These are phyloP conservation scores for Oenanthe melanoleuca DNA, from an alignment of 2,113 vertebrate species.

Conservation along the genomic window DNA sequence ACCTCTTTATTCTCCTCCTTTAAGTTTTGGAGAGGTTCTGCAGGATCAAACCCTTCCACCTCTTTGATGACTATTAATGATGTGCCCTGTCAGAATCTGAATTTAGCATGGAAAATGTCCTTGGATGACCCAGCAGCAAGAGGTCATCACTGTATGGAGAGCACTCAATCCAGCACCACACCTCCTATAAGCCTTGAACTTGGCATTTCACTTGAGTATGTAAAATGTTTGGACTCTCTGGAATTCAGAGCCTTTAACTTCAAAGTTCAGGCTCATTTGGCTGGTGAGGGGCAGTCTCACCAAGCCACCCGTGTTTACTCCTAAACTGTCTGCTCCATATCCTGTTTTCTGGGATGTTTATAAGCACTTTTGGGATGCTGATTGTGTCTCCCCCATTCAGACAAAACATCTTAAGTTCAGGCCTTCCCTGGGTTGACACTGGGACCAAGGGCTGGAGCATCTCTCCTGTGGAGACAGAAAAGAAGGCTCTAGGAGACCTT, in stretches of 20 bases:
- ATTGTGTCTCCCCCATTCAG: background rate
- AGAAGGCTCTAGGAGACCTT: background rate
- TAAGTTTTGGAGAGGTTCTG: background rate
- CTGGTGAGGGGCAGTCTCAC: background rate
- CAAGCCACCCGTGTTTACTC: background rate
- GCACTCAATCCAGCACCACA: background rate
- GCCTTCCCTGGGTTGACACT: background rate
- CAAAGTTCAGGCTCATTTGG: slow-evolving; percentile 4
- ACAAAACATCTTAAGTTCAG: background rate
- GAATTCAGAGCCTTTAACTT: slow-evolving; percentile 9
- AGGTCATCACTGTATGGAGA: background rate
- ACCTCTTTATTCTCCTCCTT: background rate
- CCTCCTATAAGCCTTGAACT: background rate
- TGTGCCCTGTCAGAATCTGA: background rate
- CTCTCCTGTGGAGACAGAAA: background rate
- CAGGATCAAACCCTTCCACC: background rate
- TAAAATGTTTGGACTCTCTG: background rate
- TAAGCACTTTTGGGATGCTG: background rate
- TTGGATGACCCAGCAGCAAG: slow-evolving; percentile 8
- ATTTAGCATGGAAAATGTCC: background rate
- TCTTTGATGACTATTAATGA: background rate
- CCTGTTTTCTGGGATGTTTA: slow-evolving; percentile 31
- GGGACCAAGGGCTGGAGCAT: background rate
- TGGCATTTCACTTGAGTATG: background rate
- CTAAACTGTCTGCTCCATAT: background rate